A percentile compares a stretch with the other conserved stretches of the same genome.
Conservation (phyloP, 2,797 vertebrate species). For the Sarcophilus harrisii region DNA sequence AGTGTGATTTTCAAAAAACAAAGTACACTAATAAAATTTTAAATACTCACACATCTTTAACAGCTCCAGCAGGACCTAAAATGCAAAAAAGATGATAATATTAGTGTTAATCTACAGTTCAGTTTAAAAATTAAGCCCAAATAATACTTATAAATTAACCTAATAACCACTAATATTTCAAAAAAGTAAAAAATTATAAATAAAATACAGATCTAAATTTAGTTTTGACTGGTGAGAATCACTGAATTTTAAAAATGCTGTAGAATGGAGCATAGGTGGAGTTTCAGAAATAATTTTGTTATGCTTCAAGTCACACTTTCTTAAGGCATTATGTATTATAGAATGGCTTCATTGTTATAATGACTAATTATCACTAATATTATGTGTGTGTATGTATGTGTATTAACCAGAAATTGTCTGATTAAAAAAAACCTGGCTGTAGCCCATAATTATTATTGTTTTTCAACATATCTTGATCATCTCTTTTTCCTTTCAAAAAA, state of each 20-base stretch:
- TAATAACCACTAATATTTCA: slow-evolving; percentile 18
- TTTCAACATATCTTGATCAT: not conserved
- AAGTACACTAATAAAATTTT: slow-evolving; percentile 31
- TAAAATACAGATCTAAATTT: not conserved
- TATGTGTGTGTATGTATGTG: not conserved
- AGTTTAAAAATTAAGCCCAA: slow-evolving; percentile 5
- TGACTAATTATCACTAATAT: not conserved
- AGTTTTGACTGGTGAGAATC: not conserved
- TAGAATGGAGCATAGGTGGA: not conserved
- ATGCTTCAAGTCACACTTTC: not conserved
- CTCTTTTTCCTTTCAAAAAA: not conserved
- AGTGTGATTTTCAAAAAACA: slow-evolving; percentile 33
- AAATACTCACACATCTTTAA: slow-evolving; percentile 95
- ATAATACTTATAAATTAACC: not conserved
- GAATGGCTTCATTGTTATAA: not conserved
- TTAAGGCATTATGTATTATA: not conserved
- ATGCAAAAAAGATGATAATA: slow-evolving; percentile 56
- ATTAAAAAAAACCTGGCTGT: not conserved
- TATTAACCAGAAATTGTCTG: not conserved
- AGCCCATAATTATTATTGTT: not conserved
- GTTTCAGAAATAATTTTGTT: not conserved
- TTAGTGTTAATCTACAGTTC: slow-evolving; percentile 34
- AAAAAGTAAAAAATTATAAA: slow-evolving; percentile 3
- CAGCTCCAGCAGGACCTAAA: slow-evolving; percentile 90
- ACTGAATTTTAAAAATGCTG: not conserved